phyloP scores from a whole-genome alignment of 2,888 invertebrate species.

The Drosophila paracracens region DNA sequence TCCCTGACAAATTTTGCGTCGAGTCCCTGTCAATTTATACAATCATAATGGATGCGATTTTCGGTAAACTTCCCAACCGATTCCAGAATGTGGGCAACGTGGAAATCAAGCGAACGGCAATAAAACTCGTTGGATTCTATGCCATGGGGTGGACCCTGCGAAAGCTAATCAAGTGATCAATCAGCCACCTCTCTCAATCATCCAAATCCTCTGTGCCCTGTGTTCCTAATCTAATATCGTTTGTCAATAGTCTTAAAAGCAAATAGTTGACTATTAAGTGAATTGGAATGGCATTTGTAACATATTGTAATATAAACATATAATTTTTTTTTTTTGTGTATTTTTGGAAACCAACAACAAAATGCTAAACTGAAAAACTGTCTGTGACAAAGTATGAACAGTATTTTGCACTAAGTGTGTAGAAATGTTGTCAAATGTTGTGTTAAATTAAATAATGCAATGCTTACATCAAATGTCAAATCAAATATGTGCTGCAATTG shows the following conservation, averaged over 20 bases:
- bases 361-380: neutral
- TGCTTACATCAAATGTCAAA: constrained; percentile 62
- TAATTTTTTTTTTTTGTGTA: neutral
- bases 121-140: constrained; percentile 69
- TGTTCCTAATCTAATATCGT: neutral
- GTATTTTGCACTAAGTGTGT: neutral
- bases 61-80: constrained; percentile 50
- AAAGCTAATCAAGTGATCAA: constrained; percentile 58
- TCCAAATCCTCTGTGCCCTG: constrained; percentile 17
- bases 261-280: neutral
- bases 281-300: neutral
- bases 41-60: constrained; percentile 52
- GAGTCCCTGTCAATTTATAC: neutral
- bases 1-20: neutral
- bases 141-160: constrained; percentile 69
- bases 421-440: neutral
- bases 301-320: neutral
- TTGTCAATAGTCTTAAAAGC: neutral
- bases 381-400: neutral
- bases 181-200: neutral
- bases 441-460: neutral
- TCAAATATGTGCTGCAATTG: constrained; percentile 48
- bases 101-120: constrained; percentile 64
- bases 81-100: constrained; percentile 45
- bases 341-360: neutral